A percentile compares a stretch with the other conserved stretches of the same genome.
Evolutionary conservation across 2,113 vertebrate species (phyloP).

Genomic region (Scomber colias): DNA sequence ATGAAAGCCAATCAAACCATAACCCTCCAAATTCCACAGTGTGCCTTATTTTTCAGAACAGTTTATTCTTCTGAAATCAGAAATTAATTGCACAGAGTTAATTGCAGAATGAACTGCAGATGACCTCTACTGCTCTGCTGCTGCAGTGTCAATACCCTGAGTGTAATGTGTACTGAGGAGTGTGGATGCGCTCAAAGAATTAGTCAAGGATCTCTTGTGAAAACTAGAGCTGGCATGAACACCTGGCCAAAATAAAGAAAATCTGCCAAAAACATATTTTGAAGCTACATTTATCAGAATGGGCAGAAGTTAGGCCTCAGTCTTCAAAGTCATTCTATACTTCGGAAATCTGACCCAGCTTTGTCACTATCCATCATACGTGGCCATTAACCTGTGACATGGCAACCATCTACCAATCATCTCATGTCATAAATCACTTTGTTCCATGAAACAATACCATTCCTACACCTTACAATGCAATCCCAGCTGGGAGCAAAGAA

Average conservation of each 20-base stretch:
- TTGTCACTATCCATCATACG: conserved; percentile 67
- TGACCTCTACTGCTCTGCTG: conserved; percentile 63
- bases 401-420: conserved; percentile 58
- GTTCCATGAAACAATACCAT: conserved; percentile 43
- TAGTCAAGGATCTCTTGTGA: conserved; percentile 30
- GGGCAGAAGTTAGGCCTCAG: not conserved
- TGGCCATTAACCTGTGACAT: conserved; percentile 65
- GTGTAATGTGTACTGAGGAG: conserved; percentile 31
- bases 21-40: conserved; percentile 59
- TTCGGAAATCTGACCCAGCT: conserved; percentile 54
- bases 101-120: conserved; percentile 73
- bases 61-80: conserved; percentile 69
- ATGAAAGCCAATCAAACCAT: conserved; percentile 76
- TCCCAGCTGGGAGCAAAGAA: conserved; percentile 21
- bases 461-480: conserved; percentile 23
- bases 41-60: conserved; percentile 60
- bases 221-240: conserved; percentile 34
- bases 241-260: conserved; percentile 35
- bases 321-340: conserved; percentile 45
- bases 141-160: conserved; percentile 31
- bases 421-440: conserved; percentile 62
- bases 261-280: not conserved
- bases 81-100: conserved; percentile 75
- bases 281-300: not conserved
- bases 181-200: conserved; percentile 46